Base-by-base conservation (phyloP, 2,888 invertebrate genomes). In the Plutella xylostella region DNA sequence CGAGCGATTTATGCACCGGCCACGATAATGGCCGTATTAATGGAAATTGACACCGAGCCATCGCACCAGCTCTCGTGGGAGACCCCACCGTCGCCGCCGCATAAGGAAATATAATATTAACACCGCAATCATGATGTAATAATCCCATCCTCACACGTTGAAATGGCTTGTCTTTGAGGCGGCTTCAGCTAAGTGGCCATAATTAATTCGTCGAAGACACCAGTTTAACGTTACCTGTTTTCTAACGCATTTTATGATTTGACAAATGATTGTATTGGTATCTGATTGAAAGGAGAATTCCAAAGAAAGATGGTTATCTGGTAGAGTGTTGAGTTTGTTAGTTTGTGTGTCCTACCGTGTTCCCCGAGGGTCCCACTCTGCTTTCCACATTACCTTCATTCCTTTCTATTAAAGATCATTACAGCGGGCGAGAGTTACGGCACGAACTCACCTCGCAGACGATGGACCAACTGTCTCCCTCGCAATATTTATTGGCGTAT, bases 401-500 rank as follows among this genome's bases (percentile, higher is more conserved):
- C 47, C 48, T 50, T 55, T 65, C 69, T 68, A 70, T 75, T 74
- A 74, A 65, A 65, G 62, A 69, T 70, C 68, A 77, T 79, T 77
- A 79, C 66, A 54, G 57, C 54, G 56, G 35, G 57, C 63, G 64
- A 75, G 71, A 80, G 67, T 78, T 79, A 78, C 72, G 65, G 64
- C 68, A 57, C 60, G 61, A 61, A 64, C 68, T 68, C 61, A 58
- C 53, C 56, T 31, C 56, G 57, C 58, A 61, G 69, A 72, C 65
- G 72, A 77, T 68, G 66, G 67, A 62, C 56, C 60, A 61, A 67
- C 72, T 73, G 73, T 76, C 78, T 75, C 68, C 59, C 72, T 63
- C 55, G 55, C 60, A 70, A 75, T 79, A 84, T 84, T 84, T 83
- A 83, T 82, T 74, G 74, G 68, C 74, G 68, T 67, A 77, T 83